These are phyloP conservation scores for Drosophila trapezifrons DNA, from an alignment of 1,140 invertebrate species.

Conservation along the genomic window DNA sequence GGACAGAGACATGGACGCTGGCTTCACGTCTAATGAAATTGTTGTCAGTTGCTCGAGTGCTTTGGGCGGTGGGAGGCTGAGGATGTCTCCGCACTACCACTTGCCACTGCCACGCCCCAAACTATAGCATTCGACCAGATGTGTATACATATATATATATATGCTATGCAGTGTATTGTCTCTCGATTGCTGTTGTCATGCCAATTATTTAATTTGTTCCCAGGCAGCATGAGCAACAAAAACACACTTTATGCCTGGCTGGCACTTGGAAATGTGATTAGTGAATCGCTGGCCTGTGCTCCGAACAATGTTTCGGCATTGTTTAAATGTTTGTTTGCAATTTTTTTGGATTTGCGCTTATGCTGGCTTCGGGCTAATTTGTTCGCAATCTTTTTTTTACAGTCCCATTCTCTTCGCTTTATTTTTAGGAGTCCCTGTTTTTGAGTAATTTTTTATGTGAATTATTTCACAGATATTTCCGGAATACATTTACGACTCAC, in stretches of 20 bases:
- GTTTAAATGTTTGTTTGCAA: neutral
- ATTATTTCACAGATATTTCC: constrained; percentile 1
- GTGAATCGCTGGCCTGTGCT: constrained; percentile 3
- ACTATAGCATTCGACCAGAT: constrained; percentile 25
- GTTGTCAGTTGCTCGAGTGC: constrained; percentile 57
- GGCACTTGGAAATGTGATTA: constrained; percentile 60
- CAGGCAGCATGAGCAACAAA: constrained; percentile 29
- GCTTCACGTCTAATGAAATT: constrained; percentile 77
- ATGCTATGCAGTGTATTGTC: constrained; percentile 31
- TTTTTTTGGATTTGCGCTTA: neutral
- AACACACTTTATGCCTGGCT: constrained; percentile 15
- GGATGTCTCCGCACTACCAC: constrained; percentile 7
- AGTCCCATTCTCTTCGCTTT: neutral
- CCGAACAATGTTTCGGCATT: constrained; percentile 29
- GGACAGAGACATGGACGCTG: constrained; percentile 44
- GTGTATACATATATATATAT: constrained; percentile 9
- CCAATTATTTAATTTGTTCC: constrained; percentile 81
- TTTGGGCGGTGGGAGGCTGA: constrained; percentile 25
- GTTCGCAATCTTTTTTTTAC: neutral
- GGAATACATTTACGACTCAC: constrained; percentile 11
- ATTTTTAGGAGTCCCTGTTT: neutral
- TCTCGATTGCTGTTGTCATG: constrained; percentile 67
- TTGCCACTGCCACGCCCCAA: constrained; percentile 30
- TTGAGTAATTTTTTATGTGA: constrained; percentile 1
- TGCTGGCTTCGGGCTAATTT: neutral